Base-by-base conservation (phyloP, 2,113 vertebrate species). In the Halichoerus grypus region DNA sequence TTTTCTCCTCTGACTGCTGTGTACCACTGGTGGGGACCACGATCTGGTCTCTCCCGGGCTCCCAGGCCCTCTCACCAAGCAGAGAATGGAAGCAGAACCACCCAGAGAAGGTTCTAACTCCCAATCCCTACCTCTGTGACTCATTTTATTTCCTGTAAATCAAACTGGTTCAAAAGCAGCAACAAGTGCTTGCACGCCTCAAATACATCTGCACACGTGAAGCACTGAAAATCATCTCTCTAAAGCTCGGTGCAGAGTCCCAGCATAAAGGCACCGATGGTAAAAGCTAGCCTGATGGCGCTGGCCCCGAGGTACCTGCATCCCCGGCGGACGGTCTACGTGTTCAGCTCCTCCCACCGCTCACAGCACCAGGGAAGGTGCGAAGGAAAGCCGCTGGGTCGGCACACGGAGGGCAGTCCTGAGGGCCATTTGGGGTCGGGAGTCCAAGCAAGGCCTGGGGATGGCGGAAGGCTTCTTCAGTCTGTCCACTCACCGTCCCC, bases 251-350 rank as follows among this genome's bases (percentile, higher is more conserved):
- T 16, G 15, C 5, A 51, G 46, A 55, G 57, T 74, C 63, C 94
- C 13, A 8, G 21, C 6, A 61, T 76, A 9, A 33, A 85, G 71
- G 10, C 4, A 1, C 0, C 0, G n/a, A 69, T 21, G 77, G 49
- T 8, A 87, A 83, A 59, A 74, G 19, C 51, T 2, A 46, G 42
- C 42, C 42, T 49, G 26, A 9, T 14, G 74, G 74, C 4, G 9
- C 55, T 1, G 18, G 65, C 24, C 19, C 39, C 49, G 7, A 9
- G 36, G 49, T 12, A 33, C 19, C 46, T 8, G 71, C 10, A 12
- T 7, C 51, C 63, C 19, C 4, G n/a, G 26, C 3, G 4, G n/a
- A 18, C 0, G 3, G 24, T 49, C 10, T 10, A 3, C 1, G 0
- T 9, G 53, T 24, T 22, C 28, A 15, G 51, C 16, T 39, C 15